Evolutionary conservation across 1,140 invertebrate species (phyloP).

Genomic region (Heterodera schachtii): DNA sequence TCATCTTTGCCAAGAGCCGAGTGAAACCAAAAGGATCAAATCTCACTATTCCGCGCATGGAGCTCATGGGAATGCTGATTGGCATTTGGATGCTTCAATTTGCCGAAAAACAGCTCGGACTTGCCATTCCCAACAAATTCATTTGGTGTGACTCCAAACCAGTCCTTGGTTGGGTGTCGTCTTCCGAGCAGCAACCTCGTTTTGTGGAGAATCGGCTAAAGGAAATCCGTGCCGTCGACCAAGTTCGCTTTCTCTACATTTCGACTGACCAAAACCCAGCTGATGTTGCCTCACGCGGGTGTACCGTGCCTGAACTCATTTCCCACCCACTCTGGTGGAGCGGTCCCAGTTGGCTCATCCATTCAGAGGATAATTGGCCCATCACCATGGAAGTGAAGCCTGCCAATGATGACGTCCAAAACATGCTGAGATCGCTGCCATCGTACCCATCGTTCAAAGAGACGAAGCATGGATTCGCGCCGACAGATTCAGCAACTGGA

Average conservation of each 20-base stretch:
- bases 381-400: not conserved
- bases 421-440: not conserved
- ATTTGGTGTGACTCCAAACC: constrained; percentile 43
- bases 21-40: constrained; percentile 27
- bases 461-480: not conserved
- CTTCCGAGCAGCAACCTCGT: not conserved
- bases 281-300: constrained; percentile 34
- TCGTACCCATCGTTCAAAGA: not conserved
- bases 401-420: not conserved
- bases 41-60: constrained; percentile 41
- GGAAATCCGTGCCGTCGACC: constrained; percentile 6
- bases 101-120: constrained; percentile 17
- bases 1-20: constrained; percentile 36
- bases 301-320: constrained; percentile 28
- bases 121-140: not conserved
- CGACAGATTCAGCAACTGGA: constrained; percentile 5
- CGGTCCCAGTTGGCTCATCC: constrained; percentile 28
- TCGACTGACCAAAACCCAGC: constrained; percentile 39
- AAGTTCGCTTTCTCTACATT: constrained; percentile 33
- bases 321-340: constrained; percentile 33
- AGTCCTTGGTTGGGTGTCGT: constrained; percentile 31
- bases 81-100: constrained; percentile 14
- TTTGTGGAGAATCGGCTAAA: constrained; percentile 29
- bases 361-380: not conserved
- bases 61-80: constrained; percentile 36